Evolutionary conservation across 2,113 vertebrate species (phyloP), one percentile per base, ranked within the genome.

Genomic region (Thamnaconus septentrionalis): DNA sequence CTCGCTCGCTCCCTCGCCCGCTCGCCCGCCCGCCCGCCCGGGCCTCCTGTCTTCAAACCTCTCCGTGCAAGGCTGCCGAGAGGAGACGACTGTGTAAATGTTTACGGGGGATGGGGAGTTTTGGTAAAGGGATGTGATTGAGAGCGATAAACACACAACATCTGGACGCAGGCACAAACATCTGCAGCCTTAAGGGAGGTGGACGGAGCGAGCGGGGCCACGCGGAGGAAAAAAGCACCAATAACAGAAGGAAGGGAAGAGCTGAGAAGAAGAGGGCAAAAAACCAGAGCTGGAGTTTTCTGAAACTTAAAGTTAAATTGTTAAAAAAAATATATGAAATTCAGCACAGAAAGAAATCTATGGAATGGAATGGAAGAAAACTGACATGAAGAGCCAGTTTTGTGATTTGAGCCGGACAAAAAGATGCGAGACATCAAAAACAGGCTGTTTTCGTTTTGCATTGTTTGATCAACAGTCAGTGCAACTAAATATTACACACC

Each of bases 31-130:
- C 18, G 18, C 18, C 18, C 18, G 18, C 18, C 18, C 18, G 18
- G 18, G 18, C 18, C 18, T 31, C 18, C 18, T 2, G 18, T 31
- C 18, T 31, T 31, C 18, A 31, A 31, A 31, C 18, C 18, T 31
- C 18, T 31, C 18, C 18, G 18, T 31, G 18, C 18, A 2, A 73
- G 55, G 65, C 45, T 44, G 63, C 55, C 8, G 49, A 59, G 64
- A 59, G 69, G 68, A 73, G 53, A 71, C 59, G 44, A 70, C 74
- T 81, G 72, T 78, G 56, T 72, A 74, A 86, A 83, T 84, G 80
- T 90, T 89, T 86, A 82, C 65, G 42, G 69, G 42, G 69, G 71
- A 18, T 53, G 63, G 74, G 64, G 61, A 62, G 18, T 31, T 69
- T 70, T 81, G 72, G 43, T 10, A 50, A 53, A 81, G 2, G 18